Conservation (phyloP, 2,113 vertebrate genomes). For the Naja naja region DNA sequence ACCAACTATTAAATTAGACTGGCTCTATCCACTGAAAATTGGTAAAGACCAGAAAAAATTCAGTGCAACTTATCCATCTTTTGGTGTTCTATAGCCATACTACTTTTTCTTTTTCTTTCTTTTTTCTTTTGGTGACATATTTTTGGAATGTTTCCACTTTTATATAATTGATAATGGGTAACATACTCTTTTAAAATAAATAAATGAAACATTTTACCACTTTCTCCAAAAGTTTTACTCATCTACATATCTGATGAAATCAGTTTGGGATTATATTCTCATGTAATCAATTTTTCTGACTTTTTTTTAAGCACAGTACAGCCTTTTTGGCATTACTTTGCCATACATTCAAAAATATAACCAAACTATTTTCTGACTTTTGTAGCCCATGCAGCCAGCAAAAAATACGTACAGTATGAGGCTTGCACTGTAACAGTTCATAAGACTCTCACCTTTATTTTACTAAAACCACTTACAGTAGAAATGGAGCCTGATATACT, state of each 20-base stretch:
- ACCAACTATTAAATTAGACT: not conserved
- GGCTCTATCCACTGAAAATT: not conserved
- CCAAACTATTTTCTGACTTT: not conserved
- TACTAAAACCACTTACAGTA: not conserved
- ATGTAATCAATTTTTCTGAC: not conserved
- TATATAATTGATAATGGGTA: not conserved
- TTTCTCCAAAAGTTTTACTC: not conserved
- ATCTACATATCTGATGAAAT: not conserved
- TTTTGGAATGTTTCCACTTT: not conserved
- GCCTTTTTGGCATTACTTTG: no score
- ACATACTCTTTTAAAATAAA: not conserved
- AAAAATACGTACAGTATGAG: not conserved
- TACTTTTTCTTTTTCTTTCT: not conserved
- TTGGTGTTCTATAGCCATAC: not conserved
- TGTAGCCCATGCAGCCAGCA: not conserved
- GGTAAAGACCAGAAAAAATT: not conserved
- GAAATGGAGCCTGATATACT: not conserved
- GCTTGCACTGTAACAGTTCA: not conserved
- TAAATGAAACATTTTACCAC: not conserved
- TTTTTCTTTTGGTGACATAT: not conserved
- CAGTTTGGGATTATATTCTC: not conserved
- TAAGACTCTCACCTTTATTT: not conserved
- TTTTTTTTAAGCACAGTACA: not conserved
- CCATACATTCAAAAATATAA: no score
- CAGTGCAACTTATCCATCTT: not conserved